Percentiles rank a stretch among this genome's conserved stretches.
These are phyloP conservation scores for Seira ritae DNA, from an alignment of 2,888 invertebrate species.

Conservation along the genomic window DNA sequence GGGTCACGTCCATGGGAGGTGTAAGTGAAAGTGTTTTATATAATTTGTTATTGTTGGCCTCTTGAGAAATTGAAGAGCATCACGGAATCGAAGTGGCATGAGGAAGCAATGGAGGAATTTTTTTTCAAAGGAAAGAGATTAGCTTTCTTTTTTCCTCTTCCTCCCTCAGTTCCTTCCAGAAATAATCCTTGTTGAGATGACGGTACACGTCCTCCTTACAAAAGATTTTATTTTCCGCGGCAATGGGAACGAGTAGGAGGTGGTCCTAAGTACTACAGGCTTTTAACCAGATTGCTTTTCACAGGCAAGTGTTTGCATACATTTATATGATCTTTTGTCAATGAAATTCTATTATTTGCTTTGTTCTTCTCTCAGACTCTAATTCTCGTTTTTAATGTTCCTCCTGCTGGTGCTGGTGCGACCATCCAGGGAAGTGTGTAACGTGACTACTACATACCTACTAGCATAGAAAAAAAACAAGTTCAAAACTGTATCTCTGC, in stretches of 20 bases:
- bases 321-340: constrained; percentile 8
- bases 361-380: background rate
- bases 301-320: constrained; percentile 5
- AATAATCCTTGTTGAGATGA: background rate
- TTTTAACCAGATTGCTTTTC: constrained; percentile 19
- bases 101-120: background rate
- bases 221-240: background rate
- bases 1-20: constrained; percentile 12
- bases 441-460: too few species aligned
- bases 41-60: constrained; percentile 22
- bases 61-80: constrained; percentile 19
- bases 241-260: background rate
- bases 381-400: background rate
- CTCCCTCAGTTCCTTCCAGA: background rate
- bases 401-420: constrained; percentile 17
- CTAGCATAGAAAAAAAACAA: too few species aligned
- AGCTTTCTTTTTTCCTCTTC: background rate
- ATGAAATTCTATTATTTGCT: constrained; percentile 3
- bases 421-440: background rate
- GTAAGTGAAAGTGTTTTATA: constrained; percentile 14
- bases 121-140: constrained; percentile 14
- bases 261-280: background rate
- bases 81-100: constrained; percentile 5
- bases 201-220: background rate
- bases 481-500: too few species aligned